Conservation (phyloP, 2,888 invertebrate genomes). For the Cryptosula pallasiana region DNA sequence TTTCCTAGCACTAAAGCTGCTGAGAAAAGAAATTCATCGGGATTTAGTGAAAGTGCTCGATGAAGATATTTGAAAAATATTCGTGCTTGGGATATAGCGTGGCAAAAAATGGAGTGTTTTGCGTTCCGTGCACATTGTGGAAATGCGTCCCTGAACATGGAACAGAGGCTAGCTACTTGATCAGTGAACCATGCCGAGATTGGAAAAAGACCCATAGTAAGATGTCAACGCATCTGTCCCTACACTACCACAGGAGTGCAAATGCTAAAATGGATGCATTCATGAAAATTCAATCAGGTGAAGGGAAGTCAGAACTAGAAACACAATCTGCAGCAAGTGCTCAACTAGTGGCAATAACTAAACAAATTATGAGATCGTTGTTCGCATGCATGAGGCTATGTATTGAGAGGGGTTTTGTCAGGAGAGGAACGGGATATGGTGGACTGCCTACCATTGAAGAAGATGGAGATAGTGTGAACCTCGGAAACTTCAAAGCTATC, state of each 20-base stretch:
- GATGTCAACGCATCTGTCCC: not conserved
- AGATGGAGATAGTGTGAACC: not conserved
- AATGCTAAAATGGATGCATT: not conserved
- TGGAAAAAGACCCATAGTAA: not conserved
- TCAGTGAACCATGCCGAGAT: not conserved
- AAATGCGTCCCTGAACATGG: not conserved
- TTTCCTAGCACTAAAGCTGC: not conserved
- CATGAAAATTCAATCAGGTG: not conserved
- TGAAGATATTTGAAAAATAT: not conserved
- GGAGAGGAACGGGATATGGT: not conserved
- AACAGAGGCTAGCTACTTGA: not conserved
- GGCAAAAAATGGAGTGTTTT: not conserved
- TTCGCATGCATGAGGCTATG: not conserved
- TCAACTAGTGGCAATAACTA: not conserved
- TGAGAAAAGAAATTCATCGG: not conserved
- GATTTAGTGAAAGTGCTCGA: not conserved
- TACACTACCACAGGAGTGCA: not conserved
- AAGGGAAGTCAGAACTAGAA: not conserved
- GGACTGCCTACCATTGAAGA: not conserved
- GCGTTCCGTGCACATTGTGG: not conserved
- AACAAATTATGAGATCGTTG: not conserved
- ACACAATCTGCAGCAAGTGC: not conserved
- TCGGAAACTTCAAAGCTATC: not conserved
- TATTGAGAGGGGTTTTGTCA: not conserved
- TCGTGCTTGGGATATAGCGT: not conserved